These are phyloP conservation scores for Dallia pectoralis DNA, from an alignment of 2,797 vertebrate genomes.

Conservation along the genomic window DNA sequence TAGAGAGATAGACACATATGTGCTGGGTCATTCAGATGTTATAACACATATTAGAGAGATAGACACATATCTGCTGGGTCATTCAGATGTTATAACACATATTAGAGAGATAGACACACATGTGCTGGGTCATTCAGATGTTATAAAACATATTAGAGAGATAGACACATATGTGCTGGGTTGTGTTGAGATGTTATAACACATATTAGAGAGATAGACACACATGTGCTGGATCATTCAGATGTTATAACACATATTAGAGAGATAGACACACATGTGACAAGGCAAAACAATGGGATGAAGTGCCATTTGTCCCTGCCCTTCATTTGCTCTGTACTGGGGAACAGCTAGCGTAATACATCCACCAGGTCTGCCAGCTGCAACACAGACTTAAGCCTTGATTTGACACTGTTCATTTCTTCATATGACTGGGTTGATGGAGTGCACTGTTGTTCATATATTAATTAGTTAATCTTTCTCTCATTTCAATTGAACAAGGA, in stretches of 20 bases:
- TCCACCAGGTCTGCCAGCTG: background rate
- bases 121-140: no score
- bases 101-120: background rate
- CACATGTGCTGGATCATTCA: no score
- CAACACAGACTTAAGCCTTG: background rate
- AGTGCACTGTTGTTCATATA: background rate
- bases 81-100: background rate
- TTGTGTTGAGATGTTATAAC: no score
- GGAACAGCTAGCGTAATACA: background rate
- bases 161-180: no score
- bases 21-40: no score
- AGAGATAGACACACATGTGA: background rate
- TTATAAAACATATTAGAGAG: no score
- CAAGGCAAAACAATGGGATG: background rate
- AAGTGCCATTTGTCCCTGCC: background rate
- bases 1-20: no score
- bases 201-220: no score
- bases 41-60: no score
- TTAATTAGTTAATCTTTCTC: background rate
- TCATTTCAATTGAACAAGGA: slow-evolving; percentile 2
- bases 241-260: background rate
- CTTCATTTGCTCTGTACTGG: background rate
- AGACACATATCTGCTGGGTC: no score
- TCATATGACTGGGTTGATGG: background rate
- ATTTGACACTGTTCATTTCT: background rate